phyloP scores from a whole-genome alignment of 1,140 invertebrate species.

The Scaptomyza graminum region DNA sequence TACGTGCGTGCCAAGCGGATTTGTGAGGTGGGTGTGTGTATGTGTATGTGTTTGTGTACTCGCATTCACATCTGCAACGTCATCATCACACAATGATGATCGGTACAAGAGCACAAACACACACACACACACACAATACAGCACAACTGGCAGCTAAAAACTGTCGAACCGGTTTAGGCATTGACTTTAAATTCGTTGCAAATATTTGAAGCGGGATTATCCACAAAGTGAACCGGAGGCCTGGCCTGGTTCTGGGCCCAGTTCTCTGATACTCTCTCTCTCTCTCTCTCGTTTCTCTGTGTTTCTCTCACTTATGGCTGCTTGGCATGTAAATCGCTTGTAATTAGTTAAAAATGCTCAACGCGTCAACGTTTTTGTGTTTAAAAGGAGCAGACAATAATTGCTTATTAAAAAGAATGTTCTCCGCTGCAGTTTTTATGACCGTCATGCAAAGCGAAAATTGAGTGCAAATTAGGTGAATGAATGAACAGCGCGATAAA shows the following conservation, averaged over 20 bases:
- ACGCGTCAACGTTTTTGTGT: slow-evolving; percentile 58
- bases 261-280: slow-evolving; percentile 39
- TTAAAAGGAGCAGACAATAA: slow-evolving; percentile 72
- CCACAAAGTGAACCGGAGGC: slow-evolving; percentile 43
- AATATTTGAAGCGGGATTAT: slow-evolving; percentile 76
- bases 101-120: slow-evolving; percentile 15
- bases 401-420: slow-evolving; percentile 81
- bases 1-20: slow-evolving; percentile 82
- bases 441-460: slow-evolving; percentile 63
- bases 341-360: slow-evolving; percentile 78
- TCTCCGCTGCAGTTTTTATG: slow-evolving; percentile 66
- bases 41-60: slow-evolving; percentile 11
- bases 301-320: slow-evolving; percentile 18
- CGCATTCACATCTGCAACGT: slow-evolving; percentile 45
- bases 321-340: slow-evolving; percentile 79
- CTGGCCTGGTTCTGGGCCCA: slow-evolving; percentile 66
- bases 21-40: slow-evolving; percentile 58
- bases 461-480: slow-evolving; percentile 75
- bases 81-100: slow-evolving; percentile 48
- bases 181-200: slow-evolving; percentile 72
- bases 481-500: slow-evolving; percentile 28
- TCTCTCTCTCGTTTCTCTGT: neutral
- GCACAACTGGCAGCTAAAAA: slow-evolving; percentile 14
- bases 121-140: neutral
- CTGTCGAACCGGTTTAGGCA: slow-evolving; percentile 70